Conservation (phyloP, 1,140 invertebrate genomes). For the Bombus breviceps region DNA sequence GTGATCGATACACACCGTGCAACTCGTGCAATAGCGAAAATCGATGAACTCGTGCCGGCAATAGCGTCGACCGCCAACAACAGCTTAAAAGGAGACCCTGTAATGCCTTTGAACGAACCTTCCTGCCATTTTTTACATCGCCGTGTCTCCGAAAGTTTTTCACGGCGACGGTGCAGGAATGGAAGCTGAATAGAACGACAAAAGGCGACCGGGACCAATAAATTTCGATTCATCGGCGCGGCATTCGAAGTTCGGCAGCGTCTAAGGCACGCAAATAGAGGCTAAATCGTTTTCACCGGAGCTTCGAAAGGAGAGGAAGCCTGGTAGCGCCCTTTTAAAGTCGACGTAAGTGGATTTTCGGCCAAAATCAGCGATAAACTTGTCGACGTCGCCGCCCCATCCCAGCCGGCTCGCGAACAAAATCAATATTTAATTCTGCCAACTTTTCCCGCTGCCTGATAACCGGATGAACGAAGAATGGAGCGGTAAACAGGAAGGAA, state of each 20-base stretch:
- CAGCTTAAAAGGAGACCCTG: neutral
- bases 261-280: slow-evolving; percentile 1
- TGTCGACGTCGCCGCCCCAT: neutral
- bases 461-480: slow-evolving; percentile 29
- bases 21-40: neutral
- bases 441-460: slow-evolving; percentile 57
- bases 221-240: slow-evolving; percentile 24
- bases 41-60: neutral
- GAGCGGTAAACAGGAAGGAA: slow-evolving; percentile 18
- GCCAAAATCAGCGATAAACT: slow-evolving; percentile 58
- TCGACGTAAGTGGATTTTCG: slow-evolving; percentile 60
- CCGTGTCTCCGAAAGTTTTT: neutral
- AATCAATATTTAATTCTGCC: slow-evolving; percentile 70
- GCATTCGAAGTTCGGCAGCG: neutral
- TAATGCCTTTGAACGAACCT: neutral
- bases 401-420: slow-evolving; percentile 42
- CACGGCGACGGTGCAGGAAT: neutral
- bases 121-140: neutral
- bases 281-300: slow-evolving; percentile 21
- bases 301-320: neutral
- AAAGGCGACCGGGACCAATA: neutral
- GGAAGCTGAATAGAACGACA: neutral
- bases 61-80: neutral
- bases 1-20: neutral
- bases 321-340: slow-evolving; percentile 46